phyloP scores from a whole-genome alignment of 2,797 vertebrate genomes.

The Semaprochilodus insignis region DNA sequence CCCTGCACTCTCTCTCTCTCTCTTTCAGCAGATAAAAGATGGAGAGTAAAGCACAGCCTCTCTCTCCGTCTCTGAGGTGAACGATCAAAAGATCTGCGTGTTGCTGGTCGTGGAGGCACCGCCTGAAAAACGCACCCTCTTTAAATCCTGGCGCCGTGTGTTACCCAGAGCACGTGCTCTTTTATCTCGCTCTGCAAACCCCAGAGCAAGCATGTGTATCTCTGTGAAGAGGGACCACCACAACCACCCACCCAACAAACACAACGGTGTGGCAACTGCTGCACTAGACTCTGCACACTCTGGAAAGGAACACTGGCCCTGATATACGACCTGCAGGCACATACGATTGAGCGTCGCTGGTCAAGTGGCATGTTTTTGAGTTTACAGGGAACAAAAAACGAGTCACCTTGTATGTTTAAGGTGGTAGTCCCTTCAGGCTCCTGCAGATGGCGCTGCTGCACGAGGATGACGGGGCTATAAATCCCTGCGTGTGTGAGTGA shows the following conservation, averaged over 20 bases:
- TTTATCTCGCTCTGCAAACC: constrained; percentile 16
- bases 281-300: not conserved
- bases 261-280: not conserved
- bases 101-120: constrained; percentile 49
- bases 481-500: no score
- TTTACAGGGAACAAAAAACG: no score
- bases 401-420: no score
- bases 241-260: constrained; percentile 10
- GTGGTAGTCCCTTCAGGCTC: no score
- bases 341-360: no score
- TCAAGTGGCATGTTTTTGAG: no score
- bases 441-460: no score
- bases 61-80: constrained; percentile 37
- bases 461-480: no score
- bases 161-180: not conserved
- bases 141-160: constrained; percentile 50
- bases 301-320: not conserved
- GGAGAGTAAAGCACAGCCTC: constrained; percentile 64
- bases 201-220: not conserved
- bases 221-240: not conserved
- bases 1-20: constrained; percentile 41
- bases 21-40: constrained; percentile 69
- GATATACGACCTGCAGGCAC: not conserved
- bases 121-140: constrained; percentile 54
- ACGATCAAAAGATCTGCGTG: constrained; percentile 74